phyloP scores from a whole-genome alignment of 2,797 vertebrate species.

The Diceros bicornis region DNA sequence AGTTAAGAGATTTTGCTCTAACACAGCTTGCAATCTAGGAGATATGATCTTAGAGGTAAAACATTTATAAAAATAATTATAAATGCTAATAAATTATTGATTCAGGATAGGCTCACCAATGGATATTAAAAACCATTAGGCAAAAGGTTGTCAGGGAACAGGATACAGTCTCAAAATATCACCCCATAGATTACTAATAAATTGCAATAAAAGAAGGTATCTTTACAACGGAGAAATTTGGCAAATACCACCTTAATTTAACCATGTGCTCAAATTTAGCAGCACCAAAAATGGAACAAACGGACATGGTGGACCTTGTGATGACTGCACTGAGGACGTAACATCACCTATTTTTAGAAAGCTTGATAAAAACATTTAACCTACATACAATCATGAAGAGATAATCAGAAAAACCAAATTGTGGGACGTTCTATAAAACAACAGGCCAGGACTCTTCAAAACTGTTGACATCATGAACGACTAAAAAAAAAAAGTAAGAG shows the following conservation, averaged over 20 bases:
- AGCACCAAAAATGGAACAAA: not conserved
- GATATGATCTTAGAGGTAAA: not conserved
- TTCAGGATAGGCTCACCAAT: not conserved
- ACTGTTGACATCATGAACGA: not conserved
- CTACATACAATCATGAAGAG: not conserved
- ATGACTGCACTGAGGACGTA: not conserved
- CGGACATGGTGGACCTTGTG: fast-evolving
- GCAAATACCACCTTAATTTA: not conserved
- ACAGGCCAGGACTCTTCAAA: not conserved
- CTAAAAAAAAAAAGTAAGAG: not conserved
- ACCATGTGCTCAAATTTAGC: not conserved
- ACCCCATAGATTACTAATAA: constrained; percentile 3
- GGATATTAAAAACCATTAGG: not conserved
- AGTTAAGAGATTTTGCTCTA: constrained; percentile 5
- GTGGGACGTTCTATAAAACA: not conserved
- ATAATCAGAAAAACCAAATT: not conserved
- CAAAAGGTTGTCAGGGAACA: not conserved
- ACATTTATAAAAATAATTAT: constrained; percentile 26
- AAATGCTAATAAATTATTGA: constrained; percentile 1
- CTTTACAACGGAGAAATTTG: not conserved
- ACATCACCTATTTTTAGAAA: not conserved
- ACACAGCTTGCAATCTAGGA: not conserved
- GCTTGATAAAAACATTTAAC: not conserved
- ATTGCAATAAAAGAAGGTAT: not conserved
- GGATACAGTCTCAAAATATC: not conserved